Conservation (phyloP, 2,113 vertebrate species). For the Haemorhous mexicanus region DNA sequence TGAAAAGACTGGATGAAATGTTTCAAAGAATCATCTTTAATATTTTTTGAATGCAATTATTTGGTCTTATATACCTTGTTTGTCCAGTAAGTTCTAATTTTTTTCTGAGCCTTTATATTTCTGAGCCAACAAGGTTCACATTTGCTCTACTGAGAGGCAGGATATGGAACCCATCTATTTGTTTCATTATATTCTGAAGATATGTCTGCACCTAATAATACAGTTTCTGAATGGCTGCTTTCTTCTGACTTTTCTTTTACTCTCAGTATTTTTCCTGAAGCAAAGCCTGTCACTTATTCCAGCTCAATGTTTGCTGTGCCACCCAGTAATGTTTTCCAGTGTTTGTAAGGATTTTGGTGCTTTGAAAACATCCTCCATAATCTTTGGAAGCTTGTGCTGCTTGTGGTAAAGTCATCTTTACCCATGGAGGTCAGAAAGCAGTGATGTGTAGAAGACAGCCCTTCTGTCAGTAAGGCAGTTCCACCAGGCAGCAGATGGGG, state of each 20-base stretch:
- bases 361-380: neutral
- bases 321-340: neutral
- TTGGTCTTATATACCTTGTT: neutral
- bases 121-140: neutral
- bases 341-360: neutral
- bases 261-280: neutral
- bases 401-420: neutral
- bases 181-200: neutral
- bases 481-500: neutral
- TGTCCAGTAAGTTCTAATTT: neutral
- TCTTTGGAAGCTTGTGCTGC: neutral
- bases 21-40: neutral
- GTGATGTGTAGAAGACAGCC: neutral
- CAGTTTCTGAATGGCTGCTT: neutral
- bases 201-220: neutral
- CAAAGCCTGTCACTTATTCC: neutral
- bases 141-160: neutral
- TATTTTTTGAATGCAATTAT: neutral
- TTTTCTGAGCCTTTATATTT: neutral
- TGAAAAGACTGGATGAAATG: neutral
- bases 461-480: neutral
- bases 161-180: neutral
- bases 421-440: neutral
- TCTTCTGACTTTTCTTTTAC: conserved; percentile 19
- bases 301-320: neutral